A percentile compares a stretch with the other conserved stretches of the same genome.
Evolutionary conservation across 2,113 vertebrate genomes (phyloP).

Genomic region (Callithrix jacchus): DNA sequence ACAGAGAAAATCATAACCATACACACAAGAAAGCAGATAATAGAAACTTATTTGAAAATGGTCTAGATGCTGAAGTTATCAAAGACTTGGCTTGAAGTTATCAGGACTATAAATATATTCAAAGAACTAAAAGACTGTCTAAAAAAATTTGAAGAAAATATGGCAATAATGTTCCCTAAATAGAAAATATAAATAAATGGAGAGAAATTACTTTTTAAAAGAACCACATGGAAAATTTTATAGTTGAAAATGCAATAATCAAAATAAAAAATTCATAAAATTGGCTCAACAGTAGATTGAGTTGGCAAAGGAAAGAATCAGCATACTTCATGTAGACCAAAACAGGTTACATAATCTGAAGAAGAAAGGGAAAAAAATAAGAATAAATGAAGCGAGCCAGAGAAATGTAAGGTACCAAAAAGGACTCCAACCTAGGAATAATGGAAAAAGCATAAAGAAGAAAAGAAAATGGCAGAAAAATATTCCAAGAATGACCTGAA

Average conservation of each 20-base stretch:
- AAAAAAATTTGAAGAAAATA: neutral
- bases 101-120: neutral
- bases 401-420: neutral
- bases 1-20: neutral
- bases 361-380: neutral
- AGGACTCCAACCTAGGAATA: neutral
- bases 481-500: neutral
- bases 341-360: neutral
- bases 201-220: neutral
- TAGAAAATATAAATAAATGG: neutral
- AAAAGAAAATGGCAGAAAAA: neutral
- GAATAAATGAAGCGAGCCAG: neutral
- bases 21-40: neutral
- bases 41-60: neutral
- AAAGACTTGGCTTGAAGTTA: too few species aligned
- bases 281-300: neutral
- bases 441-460: neutral
- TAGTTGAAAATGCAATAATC: neutral
- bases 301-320: neutral
- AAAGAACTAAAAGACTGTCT: conserved; percentile 3
- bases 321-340: neutral
- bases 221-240: neutral
- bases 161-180: neutral
- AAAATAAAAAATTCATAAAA: conserved; percentile 3
- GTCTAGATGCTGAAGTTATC: neutral